Conservation (phyloP, 53 echinoderm and acorn worm genomes). For the Antedon mediterranea region DNA sequence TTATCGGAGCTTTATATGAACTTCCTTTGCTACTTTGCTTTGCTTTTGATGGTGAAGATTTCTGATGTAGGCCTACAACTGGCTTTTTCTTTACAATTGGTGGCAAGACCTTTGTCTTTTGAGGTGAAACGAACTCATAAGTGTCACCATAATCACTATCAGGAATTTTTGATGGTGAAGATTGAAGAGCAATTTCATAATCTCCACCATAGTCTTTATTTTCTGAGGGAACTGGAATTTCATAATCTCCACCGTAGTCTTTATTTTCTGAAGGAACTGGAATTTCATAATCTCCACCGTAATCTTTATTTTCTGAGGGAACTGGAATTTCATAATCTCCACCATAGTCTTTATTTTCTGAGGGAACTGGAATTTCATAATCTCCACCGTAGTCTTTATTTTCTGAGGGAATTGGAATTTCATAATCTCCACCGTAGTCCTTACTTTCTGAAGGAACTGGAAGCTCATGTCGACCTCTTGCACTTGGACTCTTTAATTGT, state of each 20-base stretch:
- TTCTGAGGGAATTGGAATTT: too few species aligned
- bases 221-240: not conserved
- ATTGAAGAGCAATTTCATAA: not conserved
- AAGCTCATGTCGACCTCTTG: too few species aligned
- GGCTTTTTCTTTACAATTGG: not conserved
- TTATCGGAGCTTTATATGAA: not conserved
- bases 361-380: too few species aligned
- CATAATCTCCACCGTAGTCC: too few species aligned
- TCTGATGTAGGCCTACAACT: not conserved
- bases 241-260: not conserved
- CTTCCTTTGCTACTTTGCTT: not conserved
- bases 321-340: not conserved
- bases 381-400: too few species aligned
- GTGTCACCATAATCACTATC: not conserved
- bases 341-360: not conserved
- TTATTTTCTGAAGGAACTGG: not conserved
- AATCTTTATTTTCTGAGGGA: not conserved
- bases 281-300: not conserved
- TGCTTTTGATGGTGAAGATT: not conserved
- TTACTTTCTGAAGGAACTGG: too few species aligned
- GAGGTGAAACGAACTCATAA: not conserved
- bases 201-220: not conserved
- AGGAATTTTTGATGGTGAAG: not conserved
- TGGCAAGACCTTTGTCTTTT: not conserved
- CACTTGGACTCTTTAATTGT: too few species aligned